Percentiles rank a stretch among this genome's conserved stretches.
Evolutionary conservation across 2,888 invertebrate genomes (phyloP).

Genomic region (Leptinotarsa rubiginosa): DNA sequence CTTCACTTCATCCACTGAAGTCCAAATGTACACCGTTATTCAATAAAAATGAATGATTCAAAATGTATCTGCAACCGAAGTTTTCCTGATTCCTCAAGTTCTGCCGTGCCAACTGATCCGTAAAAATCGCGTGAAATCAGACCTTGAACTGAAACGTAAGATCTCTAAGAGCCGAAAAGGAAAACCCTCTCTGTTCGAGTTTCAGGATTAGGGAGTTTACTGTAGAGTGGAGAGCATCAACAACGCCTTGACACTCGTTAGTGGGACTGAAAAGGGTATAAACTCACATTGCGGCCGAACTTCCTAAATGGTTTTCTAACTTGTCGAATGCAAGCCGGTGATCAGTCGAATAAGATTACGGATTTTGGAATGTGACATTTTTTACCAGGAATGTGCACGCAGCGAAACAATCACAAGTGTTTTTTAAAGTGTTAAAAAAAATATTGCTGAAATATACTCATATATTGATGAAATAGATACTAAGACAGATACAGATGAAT

Average conservation of each 20-base stretch:
- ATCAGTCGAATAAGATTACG: conserved; percentile 1
- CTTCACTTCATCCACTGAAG: too few species aligned
- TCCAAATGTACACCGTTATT: too few species aligned
- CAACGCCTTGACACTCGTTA: conserved; percentile 28
- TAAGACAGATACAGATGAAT: too few species aligned
- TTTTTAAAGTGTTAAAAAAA: too few species aligned
- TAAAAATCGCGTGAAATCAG: conserved; percentile 1
- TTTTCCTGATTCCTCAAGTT: not conserved
- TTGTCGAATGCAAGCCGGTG: conserved; percentile 9
- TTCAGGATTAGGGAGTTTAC: conserved; percentile 9
- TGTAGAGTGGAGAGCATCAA: conserved; percentile 21
- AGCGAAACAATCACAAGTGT: too few species aligned
- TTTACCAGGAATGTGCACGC: not conserved
- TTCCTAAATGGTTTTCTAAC: conserved; percentile 15
- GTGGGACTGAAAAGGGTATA: conserved; percentile 19
- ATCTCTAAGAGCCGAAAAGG: conserved; percentile 31
- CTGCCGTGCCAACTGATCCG: conserved; percentile 3
- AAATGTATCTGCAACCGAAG: not conserved
- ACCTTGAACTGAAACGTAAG: conserved; percentile 23
- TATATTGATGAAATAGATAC: too few species aligned
- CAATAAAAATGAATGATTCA: too few species aligned
- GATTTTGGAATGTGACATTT: not conserved
- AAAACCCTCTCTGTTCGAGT: conserved; percentile 23
- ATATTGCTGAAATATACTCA: too few species aligned
- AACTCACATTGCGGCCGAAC: conserved; percentile 17